Evolutionary conservation across 2,888 invertebrate species (phyloP), one percentile per base, ranked within the genome.

Genomic region (Euphydryas editha): DNA sequence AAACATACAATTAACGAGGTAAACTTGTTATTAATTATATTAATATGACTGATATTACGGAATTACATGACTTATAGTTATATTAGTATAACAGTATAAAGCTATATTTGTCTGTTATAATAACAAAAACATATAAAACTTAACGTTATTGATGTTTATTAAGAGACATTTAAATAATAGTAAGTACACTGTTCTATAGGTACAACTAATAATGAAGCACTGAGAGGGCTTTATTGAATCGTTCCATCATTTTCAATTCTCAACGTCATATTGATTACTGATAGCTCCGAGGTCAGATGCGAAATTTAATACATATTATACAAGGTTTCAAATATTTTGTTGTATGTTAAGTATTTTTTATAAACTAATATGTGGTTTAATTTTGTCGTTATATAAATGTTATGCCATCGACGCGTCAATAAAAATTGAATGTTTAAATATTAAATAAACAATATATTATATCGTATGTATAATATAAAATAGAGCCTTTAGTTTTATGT

Each of bases 1-100:
- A 76, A 80, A 71, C 77, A 76, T 79, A 81, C 71, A 72, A 69
- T 78, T 71, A 76, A 76, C 81, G 83, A 84, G 85, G 84, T 73
- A 76, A 84, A 81, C 83, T 73, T 69, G 82, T 78, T 79, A 73
- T 69, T 73, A 76, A 72, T 75, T 73, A 51, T 72, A 77, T 73
- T 74, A 78, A 80, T 80, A 72, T 76, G 68, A 76, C 71, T 75
- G 61, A 62, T 66, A 73, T 68, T 42, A 54, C 54, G 46, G 17
- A n/a, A 17, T 55, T n/a, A 54, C n/a, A 39, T 30, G 30, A 30
- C 30, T 30, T 30, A 8, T 4, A 30, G 6, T 30, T 30, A 8
- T 4, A 30, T 30, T 5, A 7, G 30, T 7, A 8, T 47, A 24
- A 39, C 20, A 18, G 55, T 44, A 59, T 59, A 59, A 59, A 59